Evolutionary conservation across 2,113 vertebrate species (phyloP), one percentile per base, ranked within the genome.

Genomic region (Hipposideros armiger): DNA sequence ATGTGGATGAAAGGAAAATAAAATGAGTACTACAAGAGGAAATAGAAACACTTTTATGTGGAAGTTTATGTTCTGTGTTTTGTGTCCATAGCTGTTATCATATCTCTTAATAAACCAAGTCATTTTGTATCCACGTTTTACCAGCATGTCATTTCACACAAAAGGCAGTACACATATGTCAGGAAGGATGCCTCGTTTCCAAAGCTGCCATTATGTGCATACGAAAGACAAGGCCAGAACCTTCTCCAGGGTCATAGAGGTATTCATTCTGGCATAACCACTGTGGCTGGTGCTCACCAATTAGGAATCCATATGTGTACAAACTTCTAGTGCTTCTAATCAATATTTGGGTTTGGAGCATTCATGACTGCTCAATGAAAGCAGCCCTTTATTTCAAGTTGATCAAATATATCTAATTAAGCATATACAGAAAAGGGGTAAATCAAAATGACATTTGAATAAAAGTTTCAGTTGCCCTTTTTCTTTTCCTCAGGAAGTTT

Each of bases 61-160:
- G 26, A 24, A 85, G 32, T 76, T 96, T 95, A 72, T 54, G n/a
- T 76, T 72, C n/a, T 91, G 60, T 86, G 47, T 87, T 96, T 90
- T 87, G 47, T 81, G 42, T 80, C 40, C 92, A 56, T 62, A 60
- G 50, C 32, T 58, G 5, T 28, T 91, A 54, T 50, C 15, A 47
- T 73, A 52, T 77, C 16, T 95, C 60, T 84, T 97, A 81, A 93
- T 87, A 83, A 73, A 77, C 26, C n/a, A 80, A 84, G 30, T 52
- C 50, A 84, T 42, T 64, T 92, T 93, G 6, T 72, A 58, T 52
- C 15, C 11, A 69, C 70, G 81, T 54, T 96, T 94, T 77, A 67
- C 40, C 17, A 58, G 50, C 13, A 32, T 86, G 54, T 7, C 26
- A 58, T 66, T 85, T 78, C 45, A 78, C 45, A 73, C 58, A 54